Percentiles rank a stretch among this genome's conserved stretches.
These are phyloP conservation scores for Coregonus suidteri DNA, from an alignment of 2,797 vertebrate species.

Conservation along the genomic window DNA sequence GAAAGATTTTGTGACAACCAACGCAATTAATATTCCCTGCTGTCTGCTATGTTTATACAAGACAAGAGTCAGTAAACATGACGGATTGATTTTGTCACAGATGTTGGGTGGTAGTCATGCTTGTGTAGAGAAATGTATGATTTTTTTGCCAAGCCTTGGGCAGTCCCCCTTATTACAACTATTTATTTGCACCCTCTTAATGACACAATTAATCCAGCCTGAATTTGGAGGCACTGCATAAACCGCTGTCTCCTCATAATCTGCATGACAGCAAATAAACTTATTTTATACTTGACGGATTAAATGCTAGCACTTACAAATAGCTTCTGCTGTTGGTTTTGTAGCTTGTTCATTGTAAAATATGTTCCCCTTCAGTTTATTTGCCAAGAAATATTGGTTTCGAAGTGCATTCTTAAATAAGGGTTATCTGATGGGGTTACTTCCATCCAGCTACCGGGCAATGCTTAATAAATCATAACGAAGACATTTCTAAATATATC, in stretches of 20 bases:
- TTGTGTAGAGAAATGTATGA: slow-evolving; percentile 65
- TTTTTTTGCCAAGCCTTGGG: slow-evolving; percentile 58
- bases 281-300: slow-evolving; percentile 36
- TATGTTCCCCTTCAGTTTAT: slow-evolving; percentile 25
- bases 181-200: slow-evolving; percentile 66
- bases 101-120: slow-evolving; percentile 64
- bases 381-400: slow-evolving; percentile 2
- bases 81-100: slow-evolving; percentile 61
- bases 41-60: slow-evolving; percentile 57
- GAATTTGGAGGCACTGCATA: slow-evolving; percentile 66
- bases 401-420: background rate
- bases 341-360: slow-evolving; percentile 29
- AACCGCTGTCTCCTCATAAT: slow-evolving; percentile 61
- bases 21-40: slow-evolving; percentile 61
- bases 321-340: slow-evolving; percentile 36
- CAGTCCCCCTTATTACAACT: slow-evolving; percentile 64
- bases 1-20: slow-evolving; percentile 57
- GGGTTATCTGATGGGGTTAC: background rate
- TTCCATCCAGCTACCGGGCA: background rate
- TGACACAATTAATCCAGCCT: slow-evolving; percentile 70
- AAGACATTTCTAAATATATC: background rate
- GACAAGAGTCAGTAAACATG: slow-evolving; percentile 61
- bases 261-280: slow-evolving; percentile 56
- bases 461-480: background rate
- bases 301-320: slow-evolving; percentile 2